Base-by-base conservation (phyloP, 2,888 invertebrate species). In the Crocallis elinguaria region DNA sequence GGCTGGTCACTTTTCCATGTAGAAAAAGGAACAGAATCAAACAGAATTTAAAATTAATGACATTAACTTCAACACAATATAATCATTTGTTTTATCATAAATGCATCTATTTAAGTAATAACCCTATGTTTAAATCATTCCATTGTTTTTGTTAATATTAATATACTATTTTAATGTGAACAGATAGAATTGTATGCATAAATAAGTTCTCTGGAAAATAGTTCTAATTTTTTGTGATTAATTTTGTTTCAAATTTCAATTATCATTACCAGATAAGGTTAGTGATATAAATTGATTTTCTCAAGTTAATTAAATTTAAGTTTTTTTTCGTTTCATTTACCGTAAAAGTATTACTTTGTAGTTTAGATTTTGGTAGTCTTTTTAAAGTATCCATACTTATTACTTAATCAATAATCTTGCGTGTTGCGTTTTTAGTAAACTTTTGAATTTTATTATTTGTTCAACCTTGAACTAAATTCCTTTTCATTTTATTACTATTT, bases 341-440 rank as follows among this genome's bases (percentile, higher is more conserved):
- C 84, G 64, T 69, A 69, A 79, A 80, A 84, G 83, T 84, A 85
- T 85, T 83, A 84, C 64, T 60, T 59, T 50, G 67, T 83, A 84
- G 83, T 72, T 55, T 83, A 82, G 80, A 67, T 33, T 57, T 60
- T 30, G 48, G 4, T 25, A 9, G n/a, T 7, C 9, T 8, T 8
- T 25, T n/a, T 9, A 1, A n/a, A n/a, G 8, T n/a, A 25, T 23
- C 3, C 4, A 9, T 25, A 3, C 19, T 25, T 7, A 25, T n/a
- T n/a, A n/a, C n/a, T n/a, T n/a, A n/a, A n/a, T n/a, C n/a, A n/a
- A n/a, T n/a, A n/a, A n/a, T n/a, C n/a, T n/a, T n/a, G n/a, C n/a
- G n/a, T n/a, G n/a, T n/a, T n/a, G n/a, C n/a, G 57, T 56, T 45
- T 57, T 65, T 69, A 60, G 57, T 56, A 56, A 41, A 45, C 53